Base-by-base conservation (phyloP, 2,113 vertebrate species). In the Pangasianodon gigas region DNA sequence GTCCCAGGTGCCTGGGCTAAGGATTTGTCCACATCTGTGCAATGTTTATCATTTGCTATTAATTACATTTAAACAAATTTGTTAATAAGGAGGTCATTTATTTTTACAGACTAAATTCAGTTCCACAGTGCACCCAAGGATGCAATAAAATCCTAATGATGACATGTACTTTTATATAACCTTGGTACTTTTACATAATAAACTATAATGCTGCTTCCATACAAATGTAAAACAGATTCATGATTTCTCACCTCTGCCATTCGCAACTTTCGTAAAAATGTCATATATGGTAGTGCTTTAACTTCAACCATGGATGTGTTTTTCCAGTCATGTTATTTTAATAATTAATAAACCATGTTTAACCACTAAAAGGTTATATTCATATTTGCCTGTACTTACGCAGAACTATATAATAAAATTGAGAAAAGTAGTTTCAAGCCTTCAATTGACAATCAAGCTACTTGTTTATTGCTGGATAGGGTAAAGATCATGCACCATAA, bases 391-490 rank as follows among this genome's bases (percentile, higher is more conserved):
- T 80, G 56, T 62, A 16, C 56, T 88, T 81, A 32, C 75, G 65
- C 37, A 32, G 18, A 32, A 3, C 24, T 79, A 87, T 48, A 46
- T 13, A 65, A 75, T 16, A 48, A 65, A 79, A 44, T 3, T 3
- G 29, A 10, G 9, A 56, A 16, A 77, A 77, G 69, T 32, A 80
- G 62, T 81, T 62, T 44, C 37, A 46, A 83, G 86, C 69, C 54
- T 37, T 29, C 19, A 65, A 48, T 32, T 51, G 77, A 26, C 46
- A 77, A 29, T 62, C 85, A 54, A 65, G 82, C 85, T 6, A 54
- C 32, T 85, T 75, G 84, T 81, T 91, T 93, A 92, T 92, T 92
- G 87, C 82, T 75, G 74, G 84, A 88, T 56, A 88, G 74, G 88
- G 37, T 89, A 90, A 81, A 85, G 89, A 91, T 37, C 16, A 21